Conservation (phyloP, 2,113 vertebrate species). For the Gobiocypris rarus region DNA sequence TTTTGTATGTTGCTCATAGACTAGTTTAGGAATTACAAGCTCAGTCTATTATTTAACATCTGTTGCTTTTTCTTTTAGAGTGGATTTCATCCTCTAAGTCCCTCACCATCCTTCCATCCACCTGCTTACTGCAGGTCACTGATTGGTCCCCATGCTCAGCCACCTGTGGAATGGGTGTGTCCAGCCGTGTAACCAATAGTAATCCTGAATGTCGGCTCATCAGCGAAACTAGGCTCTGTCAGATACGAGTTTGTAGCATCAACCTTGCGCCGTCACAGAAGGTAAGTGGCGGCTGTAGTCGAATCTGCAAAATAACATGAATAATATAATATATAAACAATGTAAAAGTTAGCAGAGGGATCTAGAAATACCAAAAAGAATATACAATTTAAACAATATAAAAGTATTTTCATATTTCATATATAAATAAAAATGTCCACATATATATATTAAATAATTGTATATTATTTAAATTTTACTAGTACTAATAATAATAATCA, state of each 20-base stretch:
- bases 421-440: not conserved
- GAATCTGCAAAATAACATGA: not conserved
- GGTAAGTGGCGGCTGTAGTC: constrained; percentile 46
- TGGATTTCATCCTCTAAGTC: constrained; percentile 55
- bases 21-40: not conserved
- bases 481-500: not conserved
- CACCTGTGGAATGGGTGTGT: constrained; percentile 66
- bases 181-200: constrained; percentile 65
- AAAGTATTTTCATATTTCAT: not conserved
- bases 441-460: too few species aligned
- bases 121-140: constrained; percentile 64
- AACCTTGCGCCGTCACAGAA: constrained; percentile 31
- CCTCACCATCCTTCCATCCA: constrained; percentile 31
- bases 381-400: not conserved
- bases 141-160: constrained; percentile 68
- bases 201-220: constrained; percentile 62
- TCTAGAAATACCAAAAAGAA: too few species aligned
- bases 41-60: not conserved
- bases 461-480: too few species aligned
- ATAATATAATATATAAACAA: not conserved
- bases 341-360: not conserved
- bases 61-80: constrained; percentile 45
- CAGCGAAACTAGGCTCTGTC: constrained; percentile 66
- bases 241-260: constrained; percentile 59
- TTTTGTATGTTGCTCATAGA: not conserved